Percentiles rank a stretch among this genome's conserved stretches.
phyloP scores from a whole-genome alignment of 2,113 vertebrate genomes.

The Mirounga angustirostris region DNA sequence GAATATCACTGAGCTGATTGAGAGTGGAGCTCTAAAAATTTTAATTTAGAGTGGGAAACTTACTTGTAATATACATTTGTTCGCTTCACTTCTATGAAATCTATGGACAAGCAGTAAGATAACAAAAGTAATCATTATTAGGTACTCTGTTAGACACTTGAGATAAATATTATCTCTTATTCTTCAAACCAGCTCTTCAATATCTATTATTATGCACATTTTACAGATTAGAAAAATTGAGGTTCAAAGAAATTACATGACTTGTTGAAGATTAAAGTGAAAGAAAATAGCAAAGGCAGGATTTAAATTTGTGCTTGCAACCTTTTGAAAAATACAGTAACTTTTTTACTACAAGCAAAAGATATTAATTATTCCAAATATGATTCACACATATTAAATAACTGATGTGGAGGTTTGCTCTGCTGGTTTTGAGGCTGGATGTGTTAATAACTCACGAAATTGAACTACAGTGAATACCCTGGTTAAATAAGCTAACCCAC shows the following conservation, averaged over 20 bases:
- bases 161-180: neutral
- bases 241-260: constrained; percentile 9
- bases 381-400: neutral
- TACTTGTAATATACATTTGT: neutral
- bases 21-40: neutral
- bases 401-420: neutral
- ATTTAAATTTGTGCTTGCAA: constrained; percentile 42
- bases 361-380: neutral
- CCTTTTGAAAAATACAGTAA: neutral
- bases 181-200: constrained; percentile 6
- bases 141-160: neutral
- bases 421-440: neutral
- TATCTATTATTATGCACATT: constrained; percentile 28
- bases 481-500: constrained; percentile 37
- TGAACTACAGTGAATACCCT: constrained; percentile 26
- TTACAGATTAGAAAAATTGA: constrained; percentile 58
- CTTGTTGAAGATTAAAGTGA: constrained; percentile 57
- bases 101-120: neutral
- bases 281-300: neutral
- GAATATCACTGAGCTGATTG: neutral
- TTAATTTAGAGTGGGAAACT: constrained; percentile 30
- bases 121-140: constrained; percentile 30
- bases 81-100: constrained; percentile 24
- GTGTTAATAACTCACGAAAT: constrained; percentile 4
- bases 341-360: constrained; percentile 31